phyloP scores from a whole-genome alignment of 1,140 invertebrate genomes.

The Diorhabda sublineata region DNA sequence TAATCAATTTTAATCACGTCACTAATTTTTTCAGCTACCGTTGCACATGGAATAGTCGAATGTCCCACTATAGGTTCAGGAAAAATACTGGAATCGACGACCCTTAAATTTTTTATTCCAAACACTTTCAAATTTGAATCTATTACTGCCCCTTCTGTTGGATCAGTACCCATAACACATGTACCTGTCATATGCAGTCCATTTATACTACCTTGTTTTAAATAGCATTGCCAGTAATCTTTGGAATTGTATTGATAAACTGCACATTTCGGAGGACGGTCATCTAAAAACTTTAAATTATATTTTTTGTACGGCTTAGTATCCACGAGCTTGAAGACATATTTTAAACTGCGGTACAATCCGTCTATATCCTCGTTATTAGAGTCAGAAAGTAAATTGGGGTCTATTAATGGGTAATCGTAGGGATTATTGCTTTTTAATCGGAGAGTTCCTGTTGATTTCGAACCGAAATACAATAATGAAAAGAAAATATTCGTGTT shows the following conservation, averaged over 20 bases:
- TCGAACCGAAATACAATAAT: constrained; percentile 48
- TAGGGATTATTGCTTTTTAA: constrained; percentile 56
- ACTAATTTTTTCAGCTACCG: constrained; percentile 68
- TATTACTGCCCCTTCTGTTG: constrained; percentile 55
- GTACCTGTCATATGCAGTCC: constrained; percentile 69
- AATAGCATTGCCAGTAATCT: constrained; percentile 60
- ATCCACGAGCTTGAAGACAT: constrained; percentile 30
- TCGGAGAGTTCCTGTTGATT: constrained; percentile 63
- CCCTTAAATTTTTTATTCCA: constrained; percentile 58
- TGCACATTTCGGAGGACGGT: constrained; percentile 34
- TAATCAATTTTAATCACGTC: not conserved
- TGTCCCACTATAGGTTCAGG: constrained; percentile 63
- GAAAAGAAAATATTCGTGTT: not conserved
- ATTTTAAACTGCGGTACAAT: constrained; percentile 45
- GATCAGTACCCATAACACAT: constrained; percentile 64
- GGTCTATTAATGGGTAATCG: constrained; percentile 61
- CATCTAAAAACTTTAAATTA: constrained; percentile 46
- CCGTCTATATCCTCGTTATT: constrained; percentile 33
- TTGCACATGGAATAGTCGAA: constrained; percentile 66
- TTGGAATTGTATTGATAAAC: constrained; percentile 48
- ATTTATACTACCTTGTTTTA: constrained; percentile 57
- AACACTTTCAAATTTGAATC: constrained; percentile 62
- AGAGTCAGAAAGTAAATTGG: constrained; percentile 54
- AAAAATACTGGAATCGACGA: constrained; percentile 73
- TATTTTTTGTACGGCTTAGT: constrained; percentile 27